A percentile compares a stretch with the other conserved stretches of the same genome.
These are phyloP conservation scores for Enteromius afrohamiltoni DNA, from an alignment of 2,797 vertebrate genomes.

Conservation along the genomic window DNA sequence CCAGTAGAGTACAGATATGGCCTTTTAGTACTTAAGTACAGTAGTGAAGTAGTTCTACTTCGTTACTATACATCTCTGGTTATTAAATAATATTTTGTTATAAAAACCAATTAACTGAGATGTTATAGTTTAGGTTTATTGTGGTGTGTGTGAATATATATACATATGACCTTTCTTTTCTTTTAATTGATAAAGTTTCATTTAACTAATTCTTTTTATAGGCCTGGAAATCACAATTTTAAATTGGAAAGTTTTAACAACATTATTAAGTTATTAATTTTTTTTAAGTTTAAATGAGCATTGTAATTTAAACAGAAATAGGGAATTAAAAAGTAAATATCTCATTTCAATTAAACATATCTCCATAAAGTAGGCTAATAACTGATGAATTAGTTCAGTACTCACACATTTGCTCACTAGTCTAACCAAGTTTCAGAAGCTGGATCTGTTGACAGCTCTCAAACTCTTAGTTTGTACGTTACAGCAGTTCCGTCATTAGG, in stretches of 20 bases:
- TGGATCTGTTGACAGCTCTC: slow-evolving; percentile 13
- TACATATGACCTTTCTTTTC: not conserved
- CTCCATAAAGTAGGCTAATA: not conserved
- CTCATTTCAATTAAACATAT: not conserved
- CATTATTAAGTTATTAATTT: not conserved
- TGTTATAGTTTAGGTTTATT: not conserved
- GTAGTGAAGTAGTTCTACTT: too few species aligned
- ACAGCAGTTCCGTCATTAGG: not conserved
- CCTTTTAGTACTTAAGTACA: too few species aligned
- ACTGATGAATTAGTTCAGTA: not conserved
- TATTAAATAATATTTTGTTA: not conserved
- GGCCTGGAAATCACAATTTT: not conserved
- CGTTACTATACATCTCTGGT: too few species aligned
- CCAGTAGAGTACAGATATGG: too few species aligned
- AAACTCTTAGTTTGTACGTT: not conserved
- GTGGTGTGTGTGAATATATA: not conserved
- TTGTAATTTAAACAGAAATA: not conserved
- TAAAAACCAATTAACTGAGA: not conserved
- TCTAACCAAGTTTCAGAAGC: not conserved
- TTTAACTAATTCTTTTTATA: not conserved
- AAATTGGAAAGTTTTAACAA: not conserved
- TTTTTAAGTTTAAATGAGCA: not conserved
- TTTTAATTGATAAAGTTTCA: not conserved
- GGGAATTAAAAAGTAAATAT: not conserved
- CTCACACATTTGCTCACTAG: not conserved